Base-by-base conservation (phyloP, 2,113 vertebrate genomes). In the Tyrannus savana region DNA sequence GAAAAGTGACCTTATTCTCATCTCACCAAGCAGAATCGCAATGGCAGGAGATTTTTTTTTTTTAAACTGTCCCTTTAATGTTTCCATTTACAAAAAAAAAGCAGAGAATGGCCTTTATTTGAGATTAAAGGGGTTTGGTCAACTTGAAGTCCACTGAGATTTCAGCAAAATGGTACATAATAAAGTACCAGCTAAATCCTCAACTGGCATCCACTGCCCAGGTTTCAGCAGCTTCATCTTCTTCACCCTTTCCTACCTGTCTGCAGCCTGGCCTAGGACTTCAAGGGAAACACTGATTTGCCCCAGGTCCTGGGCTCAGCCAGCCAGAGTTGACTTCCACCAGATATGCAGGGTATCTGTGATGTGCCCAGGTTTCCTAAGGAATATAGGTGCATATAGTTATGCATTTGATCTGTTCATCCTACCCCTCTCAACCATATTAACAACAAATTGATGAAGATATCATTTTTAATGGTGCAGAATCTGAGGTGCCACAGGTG, bases 1-100 rank as follows among this genome's bases (percentile, higher is more conserved):
- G 73, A 47, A 95, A 88, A 93, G 25, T 19, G 60, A 78, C 84
- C 87, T 89, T 77, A 50, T 94, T 96, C 92, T 80, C 76, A 37
- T 87, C 93, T 91, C 14, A 1, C 41, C 3, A 3, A 56, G 62
- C 23, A 27, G 63, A 76, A 81, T 47, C 8, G 9, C 67, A 23
- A 55, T 13, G 63, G 83, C 86, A 76, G 78, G 60, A 27, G 39
- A 9, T 46, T 25, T 75, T 28, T 53, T 28, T 53, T 91, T 86
- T 69, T 47, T 35, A 41, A 41, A 41, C 39, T 41, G 39, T 41
- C 39, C 39, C 76, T 96, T 95, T 96, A 12, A 63, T 66, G 53
- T 84, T 86, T 79, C 68, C 59, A 21, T 72, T 60, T 8, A 72
- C 47, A 83, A 76, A 37, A 37, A 37, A 79, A 92, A 93, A 53